These are phyloP conservation scores for Halesus radiatus DNA, from an alignment of 1,140 invertebrate species.

Conservation along the genomic window DNA sequence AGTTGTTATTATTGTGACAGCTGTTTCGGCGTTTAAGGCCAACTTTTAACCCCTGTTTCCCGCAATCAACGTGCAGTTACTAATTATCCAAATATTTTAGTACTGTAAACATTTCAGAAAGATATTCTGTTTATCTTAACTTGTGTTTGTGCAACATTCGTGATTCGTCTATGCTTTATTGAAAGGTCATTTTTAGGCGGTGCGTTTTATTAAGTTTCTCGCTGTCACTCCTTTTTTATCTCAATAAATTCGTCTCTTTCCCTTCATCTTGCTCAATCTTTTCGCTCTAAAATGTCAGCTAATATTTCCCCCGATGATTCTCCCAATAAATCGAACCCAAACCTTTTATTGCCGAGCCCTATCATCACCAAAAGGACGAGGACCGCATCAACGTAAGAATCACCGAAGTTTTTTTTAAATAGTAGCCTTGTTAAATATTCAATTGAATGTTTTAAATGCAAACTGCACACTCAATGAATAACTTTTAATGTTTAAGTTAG, in stretches of 20 bases:
- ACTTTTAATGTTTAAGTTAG: no score
- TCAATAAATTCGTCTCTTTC: not conserved
- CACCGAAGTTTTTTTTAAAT: not conserved
- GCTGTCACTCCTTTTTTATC: constrained; percentile 35
- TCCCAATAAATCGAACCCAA: constrained; percentile 59
- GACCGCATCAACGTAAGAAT: constrained; percentile 83
- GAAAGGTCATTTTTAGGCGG: constrained; percentile 30
- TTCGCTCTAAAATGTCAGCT: constrained; percentile 27
- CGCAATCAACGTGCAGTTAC: no score
- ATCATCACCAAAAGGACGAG: constrained; percentile 83
- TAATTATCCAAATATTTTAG: no score
- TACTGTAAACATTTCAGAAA: not conserved
- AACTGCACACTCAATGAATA: no score
- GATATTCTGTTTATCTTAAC: not conserved
- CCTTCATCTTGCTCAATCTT: not conserved
- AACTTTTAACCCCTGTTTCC: no score
- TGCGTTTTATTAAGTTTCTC: constrained; percentile 25
- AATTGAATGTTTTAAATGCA: no score
- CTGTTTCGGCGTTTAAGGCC: no score
- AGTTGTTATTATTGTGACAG: no score
- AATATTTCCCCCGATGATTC: constrained; percentile 43
- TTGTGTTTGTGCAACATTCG: no score
- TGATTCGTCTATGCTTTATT: no score
- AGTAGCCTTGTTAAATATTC: not conserved
- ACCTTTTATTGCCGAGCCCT: constrained; percentile 79